phyloP scores from a whole-genome alignment of 1,140 invertebrate genomes.

The Drosophila oshimai region DNA sequence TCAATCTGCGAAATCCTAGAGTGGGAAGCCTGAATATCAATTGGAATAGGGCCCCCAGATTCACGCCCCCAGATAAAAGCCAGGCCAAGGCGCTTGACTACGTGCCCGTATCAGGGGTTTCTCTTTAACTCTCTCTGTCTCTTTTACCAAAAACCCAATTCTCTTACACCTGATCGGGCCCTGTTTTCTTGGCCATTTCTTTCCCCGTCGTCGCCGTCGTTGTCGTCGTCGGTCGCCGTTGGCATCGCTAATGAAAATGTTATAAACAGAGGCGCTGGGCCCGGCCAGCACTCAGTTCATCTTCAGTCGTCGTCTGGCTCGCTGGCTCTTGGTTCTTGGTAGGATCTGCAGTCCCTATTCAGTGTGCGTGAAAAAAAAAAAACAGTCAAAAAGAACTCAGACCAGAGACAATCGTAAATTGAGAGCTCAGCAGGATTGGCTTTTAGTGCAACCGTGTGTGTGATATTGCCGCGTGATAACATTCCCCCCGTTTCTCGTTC shows the following conservation, averaged over 20 bases:
- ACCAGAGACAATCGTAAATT: constrained; percentile 47
- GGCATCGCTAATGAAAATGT: constrained; percentile 77
- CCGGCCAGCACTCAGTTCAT: constrained; percentile 74
- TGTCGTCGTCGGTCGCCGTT: constrained; percentile 30
- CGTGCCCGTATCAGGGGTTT: constrained; percentile 39
- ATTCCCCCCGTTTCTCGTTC: constrained; percentile 42
- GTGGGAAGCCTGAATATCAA: constrained; percentile 54
- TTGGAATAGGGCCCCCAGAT: constrained; percentile 43
- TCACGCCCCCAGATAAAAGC: constrained; percentile 50
- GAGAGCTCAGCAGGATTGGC: constrained; percentile 43
- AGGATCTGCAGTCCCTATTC: constrained; percentile 8
- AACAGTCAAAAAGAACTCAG: constrained; percentile 2
- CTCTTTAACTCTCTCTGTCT: constrained; percentile 42
- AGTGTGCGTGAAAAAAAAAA: constrained; percentile 14
- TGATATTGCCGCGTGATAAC: constrained; percentile 33
- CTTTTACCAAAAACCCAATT: constrained; percentile 6
- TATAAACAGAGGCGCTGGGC: constrained; percentile 69
- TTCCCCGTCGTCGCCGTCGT: too few species aligned
- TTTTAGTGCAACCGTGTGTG: constrained; percentile 17
- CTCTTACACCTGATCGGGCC: constrained; percentile 27
- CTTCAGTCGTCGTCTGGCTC: constrained; percentile 72
- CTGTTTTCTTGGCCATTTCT: constrained; percentile 60
- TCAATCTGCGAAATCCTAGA: constrained; percentile 40
- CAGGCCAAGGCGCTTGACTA: constrained; percentile 48
- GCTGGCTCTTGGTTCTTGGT: constrained; percentile 56